Percentiles rank a stretch among this genome's conserved stretches.
Conservation (phyloP, 2,113 vertebrate genomes). For the Elephas maximus region DNA sequence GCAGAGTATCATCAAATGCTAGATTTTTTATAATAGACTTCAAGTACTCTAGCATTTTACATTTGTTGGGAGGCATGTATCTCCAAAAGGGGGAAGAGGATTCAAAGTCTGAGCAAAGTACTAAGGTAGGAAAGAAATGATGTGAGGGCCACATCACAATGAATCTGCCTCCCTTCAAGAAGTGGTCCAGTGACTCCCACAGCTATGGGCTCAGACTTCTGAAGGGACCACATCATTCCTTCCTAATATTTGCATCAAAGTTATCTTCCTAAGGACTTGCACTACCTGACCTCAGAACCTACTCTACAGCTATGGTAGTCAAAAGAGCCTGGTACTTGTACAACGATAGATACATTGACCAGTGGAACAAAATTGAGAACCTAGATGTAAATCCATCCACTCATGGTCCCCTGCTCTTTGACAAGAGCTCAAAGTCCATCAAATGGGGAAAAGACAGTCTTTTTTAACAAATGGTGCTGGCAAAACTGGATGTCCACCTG, state of each 20-base stretch:
- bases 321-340: too few relatives aligned
- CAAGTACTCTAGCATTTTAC: not conserved
- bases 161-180: not conserved
- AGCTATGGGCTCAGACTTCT: not conserved
- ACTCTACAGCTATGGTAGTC: too few relatives aligned
- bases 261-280: not conserved
- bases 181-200: not conserved
- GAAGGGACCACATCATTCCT: not conserved
- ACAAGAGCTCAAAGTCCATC: too few relatives aligned
- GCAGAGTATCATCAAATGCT: not conserved
- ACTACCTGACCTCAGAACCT: too few relatives aligned
- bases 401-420: too few relatives aligned
- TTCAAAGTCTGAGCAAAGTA: not conserved
- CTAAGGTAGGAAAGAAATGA: not conserved
- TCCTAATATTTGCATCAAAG: not conserved
- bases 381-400: too few relatives aligned
- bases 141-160: not conserved
- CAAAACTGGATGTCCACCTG: too few relatives aligned
- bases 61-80: not conserved
- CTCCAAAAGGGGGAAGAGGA: not conserved
- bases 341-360: too few relatives aligned
- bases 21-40: not conserved
- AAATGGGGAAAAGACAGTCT: too few relatives aligned
- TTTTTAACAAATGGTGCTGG: too few relatives aligned
- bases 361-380: too few relatives aligned